These are phyloP conservation scores for Sesia apiformis DNA, from an alignment of 2,888 invertebrate genomes.

Conservation along the genomic window DNA sequence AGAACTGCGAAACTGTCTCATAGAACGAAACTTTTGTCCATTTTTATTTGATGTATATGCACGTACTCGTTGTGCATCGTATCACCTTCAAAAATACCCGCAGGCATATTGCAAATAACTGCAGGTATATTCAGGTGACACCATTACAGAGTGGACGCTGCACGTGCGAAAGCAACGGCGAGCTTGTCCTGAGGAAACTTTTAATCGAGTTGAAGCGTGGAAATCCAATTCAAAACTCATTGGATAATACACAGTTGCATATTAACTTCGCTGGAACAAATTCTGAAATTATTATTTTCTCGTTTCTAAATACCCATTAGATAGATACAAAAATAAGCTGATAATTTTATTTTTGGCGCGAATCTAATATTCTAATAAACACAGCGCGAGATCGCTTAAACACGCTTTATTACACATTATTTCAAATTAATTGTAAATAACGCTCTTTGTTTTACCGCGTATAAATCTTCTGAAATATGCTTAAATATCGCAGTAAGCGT, in stretches of 20 bases:
- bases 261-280: background rate
- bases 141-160: background rate
- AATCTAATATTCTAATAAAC: background rate
- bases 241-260: constrained; percentile 19
- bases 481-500: constrained; percentile 35
- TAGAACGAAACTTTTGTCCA: too few relatives aligned
- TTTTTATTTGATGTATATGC: too few relatives aligned
- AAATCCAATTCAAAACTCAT: constrained; percentile 19
- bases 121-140: background rate
- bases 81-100: too few relatives aligned
- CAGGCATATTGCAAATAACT: background rate
- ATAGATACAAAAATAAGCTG: too few relatives aligned
- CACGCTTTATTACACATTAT: constrained; percentile 40
- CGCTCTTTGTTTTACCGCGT: constrained; percentile 36
- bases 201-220: constrained; percentile 39
- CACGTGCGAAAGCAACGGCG: constrained; percentile 14
- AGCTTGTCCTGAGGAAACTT: constrained; percentile 24
- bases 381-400: background rate
- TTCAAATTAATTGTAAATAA: constrained; percentile 52
- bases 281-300: too few relatives aligned
- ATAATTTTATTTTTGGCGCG: background rate
- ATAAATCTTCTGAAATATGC: constrained; percentile 56
- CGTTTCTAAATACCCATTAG: too few relatives aligned
- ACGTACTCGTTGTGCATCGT: too few relatives aligned
- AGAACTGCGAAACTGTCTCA: too few relatives aligned